Evolutionary conservation across 1,140 invertebrate species (phyloP).

Genomic region (Adelges cooleyi): DNA sequence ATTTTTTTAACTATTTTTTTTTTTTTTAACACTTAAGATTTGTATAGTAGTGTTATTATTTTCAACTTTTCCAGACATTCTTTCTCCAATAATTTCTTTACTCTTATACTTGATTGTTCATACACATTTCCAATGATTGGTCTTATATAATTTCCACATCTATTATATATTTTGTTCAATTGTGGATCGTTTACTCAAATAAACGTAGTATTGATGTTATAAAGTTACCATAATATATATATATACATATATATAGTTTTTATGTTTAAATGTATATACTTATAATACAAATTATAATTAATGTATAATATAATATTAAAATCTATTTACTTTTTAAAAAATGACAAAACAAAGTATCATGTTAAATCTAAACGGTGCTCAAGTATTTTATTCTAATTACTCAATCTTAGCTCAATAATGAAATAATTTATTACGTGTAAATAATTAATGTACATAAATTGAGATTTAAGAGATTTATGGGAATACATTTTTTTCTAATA

Average conservation of each 20-base stretch:
- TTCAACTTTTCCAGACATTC: conserved; percentile 27
- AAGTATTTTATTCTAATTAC: conserved; percentile 7
- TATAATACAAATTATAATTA: neutral
- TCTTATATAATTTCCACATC: neutral
- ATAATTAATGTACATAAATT: no score
- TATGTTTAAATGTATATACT: neutral
- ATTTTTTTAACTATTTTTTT: conserved; percentile 9
- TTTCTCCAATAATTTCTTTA: conserved; percentile 15
- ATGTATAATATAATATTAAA: no score
- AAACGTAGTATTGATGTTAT: neutral
- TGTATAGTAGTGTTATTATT: conserved; percentile 16
- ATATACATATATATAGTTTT: neutral
- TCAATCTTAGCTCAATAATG: conserved; percentile 5
- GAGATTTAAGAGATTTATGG: neutral
- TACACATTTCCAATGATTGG: neutral
- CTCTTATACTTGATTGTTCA: conserved; percentile 11
- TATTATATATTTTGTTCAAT: neutral
- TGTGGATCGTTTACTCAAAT: neutral
- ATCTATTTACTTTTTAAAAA: neutral
- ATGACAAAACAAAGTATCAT: neutral
- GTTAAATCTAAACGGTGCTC: conserved; percentile 7
- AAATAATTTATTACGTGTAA: neutral
- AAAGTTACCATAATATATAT: conserved; percentile 25
- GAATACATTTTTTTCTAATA: neutral
- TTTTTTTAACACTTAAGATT: conserved; percentile 25